phyloP scores from a whole-genome alignment of 1,140 invertebrate genomes.

The Aphelinus certus region DNA sequence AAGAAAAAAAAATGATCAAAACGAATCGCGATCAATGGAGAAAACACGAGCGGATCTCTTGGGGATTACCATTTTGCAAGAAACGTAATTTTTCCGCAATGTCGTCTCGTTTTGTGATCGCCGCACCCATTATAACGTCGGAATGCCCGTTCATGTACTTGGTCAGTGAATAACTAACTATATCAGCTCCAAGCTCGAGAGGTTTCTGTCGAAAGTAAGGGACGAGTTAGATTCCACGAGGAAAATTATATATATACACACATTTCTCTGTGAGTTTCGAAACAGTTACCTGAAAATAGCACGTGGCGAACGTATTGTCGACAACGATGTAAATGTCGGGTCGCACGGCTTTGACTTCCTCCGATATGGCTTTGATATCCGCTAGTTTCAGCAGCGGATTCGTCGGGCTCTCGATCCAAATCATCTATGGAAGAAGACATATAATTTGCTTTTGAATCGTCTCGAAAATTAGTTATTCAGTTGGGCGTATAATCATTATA shows the following conservation, averaged over 20 bases:
- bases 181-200: constrained; percentile 89
- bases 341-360: constrained; percentile 69
- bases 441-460: no score
- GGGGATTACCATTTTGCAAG: constrained; percentile 85
- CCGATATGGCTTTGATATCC: constrained; percentile 83
- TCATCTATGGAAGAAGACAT: constrained; percentile 69
- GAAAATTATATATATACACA: constrained; percentile 12
- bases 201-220: constrained; percentile 72
- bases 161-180: constrained; percentile 92
- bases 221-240: not conserved
- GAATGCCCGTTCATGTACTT: constrained; percentile 99
- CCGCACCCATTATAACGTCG: constrained; percentile 96
- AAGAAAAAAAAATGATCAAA: constrained; percentile 26
- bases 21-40: not conserved
- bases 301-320: constrained; percentile 97
- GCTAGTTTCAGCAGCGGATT: constrained; percentile 94
- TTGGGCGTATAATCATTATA: constrained; percentile 53
- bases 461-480: not conserved
- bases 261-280: not conserved
- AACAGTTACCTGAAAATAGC: constrained; percentile 85
- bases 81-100: constrained; percentile 80
- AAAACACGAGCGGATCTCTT: not conserved
- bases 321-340: constrained; percentile 86
- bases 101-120: constrained; percentile 78
- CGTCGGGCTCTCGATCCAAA: constrained; percentile 98